Evolutionary conservation across 2,888 invertebrate genomes (phyloP).

Genomic region (Silvanus unidentatus): DNA sequence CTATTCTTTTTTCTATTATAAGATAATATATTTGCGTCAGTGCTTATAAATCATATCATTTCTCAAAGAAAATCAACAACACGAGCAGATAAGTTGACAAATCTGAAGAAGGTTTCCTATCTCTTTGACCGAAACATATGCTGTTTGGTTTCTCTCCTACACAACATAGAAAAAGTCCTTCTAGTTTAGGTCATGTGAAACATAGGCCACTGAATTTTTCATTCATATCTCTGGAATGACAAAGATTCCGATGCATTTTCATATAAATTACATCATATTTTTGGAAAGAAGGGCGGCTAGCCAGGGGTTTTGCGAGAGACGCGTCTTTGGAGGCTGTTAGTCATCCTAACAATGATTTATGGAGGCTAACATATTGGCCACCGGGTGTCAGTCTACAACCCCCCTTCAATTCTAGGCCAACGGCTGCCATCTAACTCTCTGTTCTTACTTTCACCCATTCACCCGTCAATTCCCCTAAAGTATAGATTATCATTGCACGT

Average conservation of each 20-base stretch:
- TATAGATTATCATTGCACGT: conserved; percentile 1
- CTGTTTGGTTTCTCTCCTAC: no score
- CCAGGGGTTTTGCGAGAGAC: conserved; percentile 35
- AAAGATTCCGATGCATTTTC: conserved; percentile 50
- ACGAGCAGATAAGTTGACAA: conserved; percentile 40
- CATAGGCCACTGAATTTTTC: conserved; percentile 42
- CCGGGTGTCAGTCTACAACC: conserved; percentile 27
- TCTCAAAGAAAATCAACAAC: conserved; percentile 39
- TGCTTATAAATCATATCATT: conserved; percentile 28
- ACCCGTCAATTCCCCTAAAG: background rate
- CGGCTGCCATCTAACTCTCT: background rate
- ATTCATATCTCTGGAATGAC: conserved; percentile 49
- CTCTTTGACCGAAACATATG: conserved; percentile 24
- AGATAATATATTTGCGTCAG: no score
- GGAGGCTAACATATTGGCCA: conserved; percentile 49
- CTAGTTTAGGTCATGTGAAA: no score
- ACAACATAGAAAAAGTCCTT: no score
- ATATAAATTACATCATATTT: conserved; percentile 53
- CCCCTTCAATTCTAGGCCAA: conserved; percentile 10
- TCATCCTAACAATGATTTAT: conserved; percentile 52
- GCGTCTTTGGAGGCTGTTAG: conserved; percentile 48
- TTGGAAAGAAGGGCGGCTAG: conserved; percentile 39
- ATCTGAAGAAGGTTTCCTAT: conserved; percentile 36
- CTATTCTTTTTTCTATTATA: conserved; percentile 14
- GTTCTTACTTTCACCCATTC: background rate